phyloP scores from a whole-genome alignment of 2,797 vertebrate genomes.

The Argya squamiceps region DNA sequence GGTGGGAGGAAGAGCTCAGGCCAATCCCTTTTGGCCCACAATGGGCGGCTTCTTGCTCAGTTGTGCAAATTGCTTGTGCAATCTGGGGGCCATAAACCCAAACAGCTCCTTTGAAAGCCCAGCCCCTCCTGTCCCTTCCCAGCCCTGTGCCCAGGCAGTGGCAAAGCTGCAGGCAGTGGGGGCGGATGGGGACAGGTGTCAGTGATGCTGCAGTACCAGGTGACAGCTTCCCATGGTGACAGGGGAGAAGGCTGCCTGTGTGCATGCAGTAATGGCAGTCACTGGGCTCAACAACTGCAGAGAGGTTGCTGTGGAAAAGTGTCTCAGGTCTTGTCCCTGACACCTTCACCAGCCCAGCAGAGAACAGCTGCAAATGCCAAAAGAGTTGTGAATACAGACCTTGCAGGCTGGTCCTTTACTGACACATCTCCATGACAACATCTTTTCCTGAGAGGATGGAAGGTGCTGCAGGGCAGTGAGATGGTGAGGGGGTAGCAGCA shows the following conservation, averaged over 20 bases:
- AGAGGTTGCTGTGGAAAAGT: not conserved
- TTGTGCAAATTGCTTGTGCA: constrained; percentile 33
- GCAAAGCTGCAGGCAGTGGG: not conserved
- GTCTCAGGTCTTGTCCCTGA: not conserved
- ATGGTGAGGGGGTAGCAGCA: not conserved
- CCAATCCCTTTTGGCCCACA: not conserved
- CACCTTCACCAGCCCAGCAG: not conserved
- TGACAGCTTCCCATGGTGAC: constrained; percentile 60
- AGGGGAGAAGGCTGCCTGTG: constrained; percentile 74
- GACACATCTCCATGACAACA: not conserved
- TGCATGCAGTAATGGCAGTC: constrained; percentile 26
- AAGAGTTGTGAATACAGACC: not conserved
- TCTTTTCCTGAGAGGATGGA: not conserved
- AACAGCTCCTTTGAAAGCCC: not conserved
- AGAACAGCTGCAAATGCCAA: not conserved
- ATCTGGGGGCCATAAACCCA: constrained; percentile 51
- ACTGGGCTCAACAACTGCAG: not conserved
- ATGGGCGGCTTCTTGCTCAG: not conserved
- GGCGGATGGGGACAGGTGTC: not conserved
- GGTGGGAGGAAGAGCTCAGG: not conserved
- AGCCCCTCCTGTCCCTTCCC: constrained; percentile 20
- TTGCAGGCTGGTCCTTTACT: not conserved
- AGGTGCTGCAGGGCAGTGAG: not conserved
- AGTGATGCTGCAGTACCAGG: not conserved
- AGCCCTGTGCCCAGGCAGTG: not conserved